Conservation (phyloP, 2,888 invertebrate species). For the Anodontia alba region DNA sequence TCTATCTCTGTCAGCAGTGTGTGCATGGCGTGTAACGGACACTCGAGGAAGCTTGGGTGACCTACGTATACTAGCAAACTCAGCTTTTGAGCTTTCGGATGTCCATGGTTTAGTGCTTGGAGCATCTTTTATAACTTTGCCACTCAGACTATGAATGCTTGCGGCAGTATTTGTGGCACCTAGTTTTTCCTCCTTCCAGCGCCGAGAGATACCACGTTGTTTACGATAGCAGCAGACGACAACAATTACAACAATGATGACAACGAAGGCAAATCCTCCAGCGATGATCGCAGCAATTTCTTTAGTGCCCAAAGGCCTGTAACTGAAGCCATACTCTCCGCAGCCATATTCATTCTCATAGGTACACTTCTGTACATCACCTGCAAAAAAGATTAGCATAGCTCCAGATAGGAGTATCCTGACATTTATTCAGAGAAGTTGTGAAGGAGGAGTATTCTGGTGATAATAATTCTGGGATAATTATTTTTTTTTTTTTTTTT, state of each 20-base stretch:
- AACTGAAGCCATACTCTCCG: constrained; percentile 62
- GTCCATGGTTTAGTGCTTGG: constrained; percentile 50
- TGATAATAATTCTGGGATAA: too few species aligned
- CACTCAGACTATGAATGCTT: constrained; percentile 57
- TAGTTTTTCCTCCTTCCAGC: constrained; percentile 67
- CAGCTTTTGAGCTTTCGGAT: constrained; percentile 59
- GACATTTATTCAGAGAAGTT: too few species aligned
- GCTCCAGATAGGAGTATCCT: too few species aligned
- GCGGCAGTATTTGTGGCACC: constrained; percentile 64
- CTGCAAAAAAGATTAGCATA: constrained; percentile 31
- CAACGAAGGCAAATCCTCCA: constrained; percentile 59
- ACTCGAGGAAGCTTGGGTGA: constrained; percentile 60
- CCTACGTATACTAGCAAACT: constrained; percentile 62
- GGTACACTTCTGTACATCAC: constrained; percentile 54
- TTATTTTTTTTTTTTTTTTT: too few species aligned
- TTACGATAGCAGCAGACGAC: constrained; percentile 65
- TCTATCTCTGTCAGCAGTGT: background rate
- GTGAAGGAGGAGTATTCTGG: too few species aligned
- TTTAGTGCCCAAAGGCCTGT: constrained; percentile 61
- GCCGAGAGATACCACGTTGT: constrained; percentile 61
- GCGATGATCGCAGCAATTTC: constrained; percentile 67
- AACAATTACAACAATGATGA: constrained; percentile 64
- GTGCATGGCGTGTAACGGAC: background rate
- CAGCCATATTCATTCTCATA: constrained; percentile 65
- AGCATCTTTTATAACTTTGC: constrained; percentile 32